These are phyloP conservation scores for Tetragnatha versicolor DNA, from an alignment of 1,140 invertebrate genomes.

Conservation along the genomic window DNA sequence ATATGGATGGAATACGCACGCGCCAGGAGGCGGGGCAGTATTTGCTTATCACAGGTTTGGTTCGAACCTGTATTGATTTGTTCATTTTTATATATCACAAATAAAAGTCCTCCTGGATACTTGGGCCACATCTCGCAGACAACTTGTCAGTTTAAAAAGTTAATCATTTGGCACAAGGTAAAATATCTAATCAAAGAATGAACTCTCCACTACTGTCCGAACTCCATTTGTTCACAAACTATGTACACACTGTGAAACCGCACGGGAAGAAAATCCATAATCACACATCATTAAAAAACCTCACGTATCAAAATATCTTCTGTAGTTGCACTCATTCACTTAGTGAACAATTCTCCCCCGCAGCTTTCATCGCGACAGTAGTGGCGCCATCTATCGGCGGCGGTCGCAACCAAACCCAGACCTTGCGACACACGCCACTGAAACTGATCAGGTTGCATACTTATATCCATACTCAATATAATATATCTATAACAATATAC, in stretches of 20 bases:
- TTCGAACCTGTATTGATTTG: conserved; percentile 3
- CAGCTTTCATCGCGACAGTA: no score
- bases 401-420: no score
- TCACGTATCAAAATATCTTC: conserved; percentile 17
- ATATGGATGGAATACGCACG: conserved; percentile 8
- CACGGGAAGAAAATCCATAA: no score
- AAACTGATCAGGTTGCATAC: no score
- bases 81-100: conserved; percentile 44
- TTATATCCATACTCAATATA: no score
- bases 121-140: background rate
- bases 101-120: background rate
- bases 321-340: conserved; percentile 28
- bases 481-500: no score
- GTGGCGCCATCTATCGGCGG: no score
- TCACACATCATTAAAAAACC: no score
- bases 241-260: conserved; percentile 21
- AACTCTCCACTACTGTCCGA: conserved; percentile 15
- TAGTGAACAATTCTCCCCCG: conserved; percentile 19
- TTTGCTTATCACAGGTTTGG: no score
- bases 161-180: conserved; percentile 49
- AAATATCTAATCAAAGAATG: no score
- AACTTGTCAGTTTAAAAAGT: background rate
- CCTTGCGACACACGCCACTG: no score
- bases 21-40: no score
- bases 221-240: conserved; percentile 34